Evolutionary conservation across 1,140 invertebrate species (phyloP), one percentile per base, ranked within the genome.

Genomic region (Adelges cooleyi): DNA sequence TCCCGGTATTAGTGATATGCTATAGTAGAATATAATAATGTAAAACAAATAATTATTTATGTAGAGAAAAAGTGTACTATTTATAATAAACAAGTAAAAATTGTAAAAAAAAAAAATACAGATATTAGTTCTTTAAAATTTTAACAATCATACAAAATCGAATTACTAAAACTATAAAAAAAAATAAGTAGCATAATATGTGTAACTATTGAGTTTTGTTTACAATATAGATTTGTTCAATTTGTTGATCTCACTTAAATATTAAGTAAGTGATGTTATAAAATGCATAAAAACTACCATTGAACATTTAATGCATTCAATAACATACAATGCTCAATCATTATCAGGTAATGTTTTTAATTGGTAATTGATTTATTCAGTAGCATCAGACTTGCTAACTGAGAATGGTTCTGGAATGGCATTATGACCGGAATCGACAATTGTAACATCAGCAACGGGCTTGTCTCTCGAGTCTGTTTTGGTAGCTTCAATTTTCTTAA

Each of bases 401-500:
- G 82, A 78, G 74, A 90, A 91, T 53, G 88, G 87, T 73, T 86
- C 84, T n/a, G 75, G 67, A 2, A 93, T 80, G 36, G 75, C 73
- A 72, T 88, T 82, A 27, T 78, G 80, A 49, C 85, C 83, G 73
- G 83, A 82, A 72, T 92, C 83, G 42, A 77, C 79, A 73, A 95
- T 93, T 4, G 84, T 78, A 40, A 93, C 84, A 74, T 90, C 87
- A 70, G 86, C 81, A n/a, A 76, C 73, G 53, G 92, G 92, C 67
- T 78, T 81, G 74, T 95, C 92, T 69, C 83, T 79, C 23, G 77
- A 75, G 73, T 90, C 86, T 11, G 90, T 94, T 40, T 77, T 77
- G 4, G 76, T 79, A 33, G 77, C 78, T 76, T 96, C 92, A 72
- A 97, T 90, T 75, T 89, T 89, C 52, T 86, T 83, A 10, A 97